Evolutionary conservation across 2,797 vertebrate genomes (phyloP).

Genomic region (Calcarius lapponicus): DNA sequence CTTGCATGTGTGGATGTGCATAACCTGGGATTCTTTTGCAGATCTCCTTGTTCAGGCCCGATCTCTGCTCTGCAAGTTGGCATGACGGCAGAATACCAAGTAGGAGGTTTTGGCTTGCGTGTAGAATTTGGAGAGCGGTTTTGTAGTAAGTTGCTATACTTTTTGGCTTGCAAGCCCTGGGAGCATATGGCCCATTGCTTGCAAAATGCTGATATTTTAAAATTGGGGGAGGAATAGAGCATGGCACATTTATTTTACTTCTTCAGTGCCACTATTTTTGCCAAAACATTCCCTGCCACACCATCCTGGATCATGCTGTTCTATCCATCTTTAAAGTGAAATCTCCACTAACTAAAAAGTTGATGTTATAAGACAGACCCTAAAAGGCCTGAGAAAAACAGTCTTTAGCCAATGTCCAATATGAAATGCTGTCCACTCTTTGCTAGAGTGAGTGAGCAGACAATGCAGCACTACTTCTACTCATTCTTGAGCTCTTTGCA

Average conservation of each 20-base stretch:
- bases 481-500: slow-evolving; percentile 47
- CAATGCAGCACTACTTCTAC: not conserved
- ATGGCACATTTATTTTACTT: slow-evolving; percentile 73
- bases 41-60: slow-evolving; percentile 45
- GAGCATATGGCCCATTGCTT: slow-evolving; percentile 72
- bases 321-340: slow-evolving; percentile 57
- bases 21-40: slow-evolving; percentile 10
- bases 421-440: not conserved
- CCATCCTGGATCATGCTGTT: slow-evolving; percentile 54
- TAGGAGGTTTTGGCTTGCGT: slow-evolving; percentile 74
- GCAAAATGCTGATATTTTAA: slow-evolving; percentile 74
- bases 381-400: not conserved
- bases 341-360: not conserved
- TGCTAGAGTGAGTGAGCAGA: not conserved
- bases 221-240: slow-evolving; percentile 70
- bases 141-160: slow-evolving; percentile 73
- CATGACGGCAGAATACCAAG: slow-evolving; percentile 71
- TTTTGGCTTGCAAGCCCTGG: slow-evolving; percentile 71
- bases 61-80: slow-evolving; percentile 58
- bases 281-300: slow-evolving; percentile 47
- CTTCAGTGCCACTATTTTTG: slow-evolving; percentile 70
- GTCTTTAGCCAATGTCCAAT: not conserved
- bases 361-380: not conserved
- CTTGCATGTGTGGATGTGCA: not conserved
- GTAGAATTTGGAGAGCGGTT: slow-evolving; percentile 69